Base-by-base conservation (phyloP, 2,888 invertebrate genomes). In the Ptychoptera contaminata region DNA sequence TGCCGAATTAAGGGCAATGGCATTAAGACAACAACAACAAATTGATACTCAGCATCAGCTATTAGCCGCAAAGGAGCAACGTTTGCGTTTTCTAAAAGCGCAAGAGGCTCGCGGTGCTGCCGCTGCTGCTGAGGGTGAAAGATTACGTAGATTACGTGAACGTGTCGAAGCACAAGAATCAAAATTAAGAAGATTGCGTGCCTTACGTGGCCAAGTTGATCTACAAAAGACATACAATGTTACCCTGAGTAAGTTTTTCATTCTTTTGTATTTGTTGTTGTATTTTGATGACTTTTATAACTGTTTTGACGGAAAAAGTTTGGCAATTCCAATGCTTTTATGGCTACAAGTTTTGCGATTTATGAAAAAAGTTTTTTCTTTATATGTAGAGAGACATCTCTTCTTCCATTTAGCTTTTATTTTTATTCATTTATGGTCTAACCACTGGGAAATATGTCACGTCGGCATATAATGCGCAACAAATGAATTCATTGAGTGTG, bases 1-100 rank as follows among this genome's bases (percentile, higher is more conserved):
- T 75, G 81, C 83, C 68, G 93, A 94, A 77, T 82, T 94, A 74
- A 91, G 92, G 76, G 91, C 91, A 68, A 93, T 94, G 91, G 94
- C 94, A 67, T 78, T 88, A 67, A 78, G 92, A 62, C 96, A 96
- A 74, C 93, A 94, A 74, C 86, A 91, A 70, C 92, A 94, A 77
- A 92, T 94, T 65, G 92, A 93, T 74, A 82, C 86, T 62, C 94
- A 94, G 74, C 87, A 90, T 67, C 76, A 65, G 71, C 75, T 88
- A 70, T 76, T 92, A 62, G 84, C 87, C 59, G 90, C 90, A 58
- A 87, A 88, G 70, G 91, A 91, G 71, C 90, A 91, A 70, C 75
- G 91, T 59, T 74, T 92, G 66, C 80, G 92, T 62, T 92, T 88
- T 73, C 78, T 94, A 58, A 91, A 91, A 69, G 90, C 91, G 66